Evolutionary conservation across 2,113 vertebrate genomes (phyloP).

Genomic region (Pelodiscus sinensis): DNA sequence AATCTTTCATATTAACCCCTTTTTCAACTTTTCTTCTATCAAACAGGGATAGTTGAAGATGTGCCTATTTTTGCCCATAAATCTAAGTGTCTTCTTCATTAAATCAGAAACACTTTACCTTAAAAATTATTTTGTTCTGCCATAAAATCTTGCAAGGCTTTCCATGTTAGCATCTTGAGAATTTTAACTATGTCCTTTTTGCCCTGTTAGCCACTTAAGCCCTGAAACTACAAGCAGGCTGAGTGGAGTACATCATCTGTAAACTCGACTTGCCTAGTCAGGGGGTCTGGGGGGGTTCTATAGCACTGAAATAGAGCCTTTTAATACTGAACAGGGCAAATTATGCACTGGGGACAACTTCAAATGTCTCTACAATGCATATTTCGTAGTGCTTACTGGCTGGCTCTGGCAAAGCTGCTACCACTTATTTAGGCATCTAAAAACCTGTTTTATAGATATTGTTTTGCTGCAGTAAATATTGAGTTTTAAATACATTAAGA

Average conservation of each 20-base stretch:
- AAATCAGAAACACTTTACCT: slow-evolving; percentile 45
- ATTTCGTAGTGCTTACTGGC: slow-evolving; percentile 62
- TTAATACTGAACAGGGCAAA: slow-evolving; percentile 76
- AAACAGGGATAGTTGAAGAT: neutral
- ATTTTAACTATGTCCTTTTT: slow-evolving; percentile 71
- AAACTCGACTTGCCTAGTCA: slow-evolving; percentile 68
- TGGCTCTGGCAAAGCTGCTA: slow-evolving; percentile 68
- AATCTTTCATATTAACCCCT: neutral
- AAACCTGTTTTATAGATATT: slow-evolving; percentile 68
- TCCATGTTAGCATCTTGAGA: slow-evolving; percentile 58
- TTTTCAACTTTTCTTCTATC: neutral
- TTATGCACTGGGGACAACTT: slow-evolving; percentile 78
- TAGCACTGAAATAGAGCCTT: slow-evolving; percentile 71
- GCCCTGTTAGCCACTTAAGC: slow-evolving; percentile 70
- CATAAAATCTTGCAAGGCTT: slow-evolving; percentile 56
- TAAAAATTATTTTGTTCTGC: slow-evolving; percentile 22
- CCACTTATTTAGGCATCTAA: slow-evolving; percentile 68
- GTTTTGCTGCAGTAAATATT: slow-evolving; percentile 67
- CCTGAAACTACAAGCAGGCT: slow-evolving; percentile 54
- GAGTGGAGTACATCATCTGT: slow-evolving; percentile 70
- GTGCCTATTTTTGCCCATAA: neutral
- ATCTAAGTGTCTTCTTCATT: slow-evolving; percentile 19
- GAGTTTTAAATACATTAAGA: slow-evolving; percentile 76
- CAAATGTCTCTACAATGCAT: slow-evolving; percentile 73
- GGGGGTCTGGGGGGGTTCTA: slow-evolving; percentile 65